Conservation (phyloP, 1,140 invertebrate genomes). For the Pantala flavescens region DNA sequence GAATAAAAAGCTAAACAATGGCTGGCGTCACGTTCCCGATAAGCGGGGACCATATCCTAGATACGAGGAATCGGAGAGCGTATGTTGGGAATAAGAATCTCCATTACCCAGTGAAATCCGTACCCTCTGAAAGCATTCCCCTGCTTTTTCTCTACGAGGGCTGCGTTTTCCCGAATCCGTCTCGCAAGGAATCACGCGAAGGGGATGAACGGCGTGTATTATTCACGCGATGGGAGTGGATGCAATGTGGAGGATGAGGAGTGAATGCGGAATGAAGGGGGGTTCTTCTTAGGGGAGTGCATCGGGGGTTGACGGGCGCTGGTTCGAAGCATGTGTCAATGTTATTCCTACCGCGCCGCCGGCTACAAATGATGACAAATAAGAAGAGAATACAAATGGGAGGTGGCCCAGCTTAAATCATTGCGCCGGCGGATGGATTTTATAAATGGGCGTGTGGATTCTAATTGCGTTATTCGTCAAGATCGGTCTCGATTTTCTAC, state of each 20-base stretch:
- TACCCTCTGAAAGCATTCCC: too few species aligned
- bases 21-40: too few species aligned
- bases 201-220: conserved; percentile 7
- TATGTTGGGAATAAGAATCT: too few species aligned
- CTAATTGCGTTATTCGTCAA: too few species aligned
- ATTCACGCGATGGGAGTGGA: background rate
- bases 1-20: too few species aligned
- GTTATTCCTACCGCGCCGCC: background rate
- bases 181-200: background rate
- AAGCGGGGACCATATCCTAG: too few species aligned
- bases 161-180: background rate
- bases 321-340: background rate
- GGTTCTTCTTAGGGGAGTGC: background rate
- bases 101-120: too few species aligned
- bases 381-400: background rate
- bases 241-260: background rate
- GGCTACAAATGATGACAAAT: background rate
- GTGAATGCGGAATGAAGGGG: background rate
- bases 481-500: too few species aligned
- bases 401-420: background rate
- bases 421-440: too few species aligned
- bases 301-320: background rate
- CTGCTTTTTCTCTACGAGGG: background rate
- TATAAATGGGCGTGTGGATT: too few species aligned
- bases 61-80: too few species aligned